A percentile compares a stretch with the other conserved stretches of the same genome.
Evolutionary conservation across 2,888 invertebrate species (phyloP).

Genomic region (Nesidiocoris tenuis): DNA sequence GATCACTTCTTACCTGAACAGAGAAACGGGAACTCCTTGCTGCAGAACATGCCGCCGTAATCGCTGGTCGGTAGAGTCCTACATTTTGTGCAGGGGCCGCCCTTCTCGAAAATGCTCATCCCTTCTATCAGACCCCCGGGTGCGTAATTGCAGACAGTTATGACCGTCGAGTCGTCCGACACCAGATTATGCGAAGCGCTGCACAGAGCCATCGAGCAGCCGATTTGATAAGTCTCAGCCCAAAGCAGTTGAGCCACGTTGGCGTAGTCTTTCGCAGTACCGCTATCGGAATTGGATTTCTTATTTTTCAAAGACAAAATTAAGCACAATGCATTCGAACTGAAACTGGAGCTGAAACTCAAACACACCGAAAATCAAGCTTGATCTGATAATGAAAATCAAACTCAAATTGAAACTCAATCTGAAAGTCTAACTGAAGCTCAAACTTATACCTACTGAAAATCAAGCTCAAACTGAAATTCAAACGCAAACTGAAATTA

Average conservation of each 20-base stretch:
- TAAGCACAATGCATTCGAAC: too few relatives aligned
- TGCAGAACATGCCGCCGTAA: slow-evolving; percentile 14
- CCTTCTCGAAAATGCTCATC: neutral
- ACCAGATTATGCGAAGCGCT: neutral
- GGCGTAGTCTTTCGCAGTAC: neutral
- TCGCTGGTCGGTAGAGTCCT: neutral
- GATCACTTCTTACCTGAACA: slow-evolving; percentile 27
- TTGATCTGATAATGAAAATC: too few relatives aligned
- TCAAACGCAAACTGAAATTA: too few relatives aligned
- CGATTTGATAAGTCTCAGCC: slow-evolving; percentile 8
- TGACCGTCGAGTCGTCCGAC: neutral
- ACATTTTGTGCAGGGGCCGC: slow-evolving; percentile 10
- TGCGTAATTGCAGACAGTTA: slow-evolving; percentile 17
- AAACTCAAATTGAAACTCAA: too few relatives aligned
- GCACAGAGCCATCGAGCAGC: slow-evolving; percentile 14
- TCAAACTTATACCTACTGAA: too few relatives aligned
- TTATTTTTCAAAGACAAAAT: too few relatives aligned
- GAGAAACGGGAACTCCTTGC: neutral
- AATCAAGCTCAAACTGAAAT: too few relatives aligned
- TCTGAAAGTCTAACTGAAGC: too few relatives aligned
- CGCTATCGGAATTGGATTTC: too few relatives aligned
- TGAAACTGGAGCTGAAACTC: too few relatives aligned
- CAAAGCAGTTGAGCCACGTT: slow-evolving; percentile 15
- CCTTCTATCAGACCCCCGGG: slow-evolving; percentile 11
- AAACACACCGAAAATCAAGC: too few relatives aligned